Conservation (phyloP, 2,888 invertebrate genomes). For the Eupithecia exiguata region DNA sequence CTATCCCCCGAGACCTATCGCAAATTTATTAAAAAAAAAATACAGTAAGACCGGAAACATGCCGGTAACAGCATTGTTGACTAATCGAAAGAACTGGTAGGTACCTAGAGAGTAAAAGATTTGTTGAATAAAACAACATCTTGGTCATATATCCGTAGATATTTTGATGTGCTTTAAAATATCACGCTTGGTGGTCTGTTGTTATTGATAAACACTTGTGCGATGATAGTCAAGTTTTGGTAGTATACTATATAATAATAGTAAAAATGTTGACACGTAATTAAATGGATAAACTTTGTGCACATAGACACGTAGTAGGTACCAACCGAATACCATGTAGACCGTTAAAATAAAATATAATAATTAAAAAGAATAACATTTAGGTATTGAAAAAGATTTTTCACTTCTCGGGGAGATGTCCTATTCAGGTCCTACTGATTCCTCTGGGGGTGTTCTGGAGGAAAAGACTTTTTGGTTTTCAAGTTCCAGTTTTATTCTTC, state of each 20-base stretch:
- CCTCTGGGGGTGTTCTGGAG: no score
- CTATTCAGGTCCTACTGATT: no score
- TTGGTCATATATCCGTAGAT: slow-evolving; percentile 24
- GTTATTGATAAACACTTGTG: slow-evolving; percentile 18
- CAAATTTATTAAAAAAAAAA: not conserved
- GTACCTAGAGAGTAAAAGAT: not conserved
- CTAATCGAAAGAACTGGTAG: not conserved
- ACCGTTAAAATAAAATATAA: not conserved
- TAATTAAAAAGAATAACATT: no score
- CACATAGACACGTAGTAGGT: not conserved
- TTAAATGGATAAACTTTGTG: not conserved
- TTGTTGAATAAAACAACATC: slow-evolving; percentile 24
- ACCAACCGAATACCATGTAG: no score
- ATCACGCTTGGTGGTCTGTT: slow-evolving; percentile 26
- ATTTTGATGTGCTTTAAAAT: slow-evolving; percentile 16
- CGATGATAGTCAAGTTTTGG: not conserved
- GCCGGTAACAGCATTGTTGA: not conserved
- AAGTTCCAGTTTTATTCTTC: no score
- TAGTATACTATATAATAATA: no score
- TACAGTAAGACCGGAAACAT: not conserved
- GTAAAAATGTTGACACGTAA: not conserved
- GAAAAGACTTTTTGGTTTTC: no score
- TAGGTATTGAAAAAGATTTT: no score
- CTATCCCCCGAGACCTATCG: no score
- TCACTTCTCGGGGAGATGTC: no score